Conservation (phyloP, 2,113 vertebrate species). For the Saguinus midas region DNA sequence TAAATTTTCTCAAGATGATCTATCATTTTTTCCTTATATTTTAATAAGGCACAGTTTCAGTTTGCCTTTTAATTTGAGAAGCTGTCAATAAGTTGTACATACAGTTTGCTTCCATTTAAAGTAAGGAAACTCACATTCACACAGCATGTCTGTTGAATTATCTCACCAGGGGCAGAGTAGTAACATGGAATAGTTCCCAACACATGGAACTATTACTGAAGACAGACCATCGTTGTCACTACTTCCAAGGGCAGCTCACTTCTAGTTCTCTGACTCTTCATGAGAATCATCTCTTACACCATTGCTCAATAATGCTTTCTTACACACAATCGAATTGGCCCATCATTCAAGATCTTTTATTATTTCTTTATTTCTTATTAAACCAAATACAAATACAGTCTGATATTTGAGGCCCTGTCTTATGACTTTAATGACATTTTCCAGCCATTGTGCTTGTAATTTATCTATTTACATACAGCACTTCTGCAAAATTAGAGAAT, state of each 20-base stretch:
- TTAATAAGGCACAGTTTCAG: background rate
- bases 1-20: background rate
- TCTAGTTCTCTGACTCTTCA: background rate
- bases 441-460: background rate
- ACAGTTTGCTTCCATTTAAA: background rate
- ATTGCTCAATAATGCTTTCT: background rate
- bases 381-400: background rate
- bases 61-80: background rate
- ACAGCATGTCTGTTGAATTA: background rate
- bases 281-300: background rate
- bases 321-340: background rate
- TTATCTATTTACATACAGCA: background rate
- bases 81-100: background rate
- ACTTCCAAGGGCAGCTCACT: background rate
- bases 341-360: background rate
- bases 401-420: background rate
- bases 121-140: background rate
- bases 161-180: background rate
- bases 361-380: background rate
- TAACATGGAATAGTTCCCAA: background rate
- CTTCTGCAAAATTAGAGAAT: background rate
- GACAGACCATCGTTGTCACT: background rate
- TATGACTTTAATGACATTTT: background rate
- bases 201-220: background rate
- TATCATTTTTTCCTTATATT: background rate